Evolutionary conservation across 1,140 invertebrate species (phyloP).

Genomic region (Nomia melanderi): DNA sequence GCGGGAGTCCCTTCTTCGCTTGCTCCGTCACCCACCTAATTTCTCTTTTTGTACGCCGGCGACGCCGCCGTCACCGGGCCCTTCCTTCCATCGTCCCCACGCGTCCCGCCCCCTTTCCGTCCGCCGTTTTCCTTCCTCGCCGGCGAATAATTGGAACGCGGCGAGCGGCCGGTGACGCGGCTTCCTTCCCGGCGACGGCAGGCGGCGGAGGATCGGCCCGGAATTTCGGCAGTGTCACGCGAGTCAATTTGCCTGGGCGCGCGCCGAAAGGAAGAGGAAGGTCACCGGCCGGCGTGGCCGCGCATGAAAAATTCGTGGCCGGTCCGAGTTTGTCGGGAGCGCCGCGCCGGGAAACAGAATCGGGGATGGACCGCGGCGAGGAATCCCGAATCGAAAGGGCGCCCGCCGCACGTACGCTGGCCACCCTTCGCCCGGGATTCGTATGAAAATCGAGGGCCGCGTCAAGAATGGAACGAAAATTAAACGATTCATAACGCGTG

Average conservation of each 20-base stretch:
- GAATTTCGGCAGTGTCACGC: slow-evolving; percentile 14
- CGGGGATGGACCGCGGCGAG: slow-evolving; percentile 19
- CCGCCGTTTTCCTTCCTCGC: neutral
- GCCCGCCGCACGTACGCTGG: too few relatives aligned
- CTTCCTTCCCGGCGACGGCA: neutral
- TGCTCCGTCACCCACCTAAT: neutral
- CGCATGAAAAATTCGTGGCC: slow-evolving; percentile 24
- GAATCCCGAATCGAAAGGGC: slow-evolving; percentile 43
- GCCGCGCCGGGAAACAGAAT: slow-evolving; percentile 31
- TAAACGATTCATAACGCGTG: slow-evolving; percentile 70
- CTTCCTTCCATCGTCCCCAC: neutral
- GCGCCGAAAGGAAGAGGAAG: too few relatives aligned
- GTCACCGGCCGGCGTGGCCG: too few relatives aligned
- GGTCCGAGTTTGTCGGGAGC: slow-evolving; percentile 18
- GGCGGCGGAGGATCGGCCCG: neutral
- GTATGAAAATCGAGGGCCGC: slow-evolving; percentile 56
- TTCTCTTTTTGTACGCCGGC: neutral
- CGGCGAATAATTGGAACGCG: neutral
- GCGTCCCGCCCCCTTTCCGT: neutral
- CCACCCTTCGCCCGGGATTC: slow-evolving; percentile 7
- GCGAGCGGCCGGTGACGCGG: neutral
- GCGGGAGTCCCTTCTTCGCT: neutral
- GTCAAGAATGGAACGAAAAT: slow-evolving; percentile 67
- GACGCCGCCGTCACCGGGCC: neutral
- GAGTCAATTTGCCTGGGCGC: slow-evolving; percentile 3